These are phyloP conservation scores for Psilopogon haemacephalus DNA, from an alignment of 2,113 vertebrate species.

Conservation along the genomic window DNA sequence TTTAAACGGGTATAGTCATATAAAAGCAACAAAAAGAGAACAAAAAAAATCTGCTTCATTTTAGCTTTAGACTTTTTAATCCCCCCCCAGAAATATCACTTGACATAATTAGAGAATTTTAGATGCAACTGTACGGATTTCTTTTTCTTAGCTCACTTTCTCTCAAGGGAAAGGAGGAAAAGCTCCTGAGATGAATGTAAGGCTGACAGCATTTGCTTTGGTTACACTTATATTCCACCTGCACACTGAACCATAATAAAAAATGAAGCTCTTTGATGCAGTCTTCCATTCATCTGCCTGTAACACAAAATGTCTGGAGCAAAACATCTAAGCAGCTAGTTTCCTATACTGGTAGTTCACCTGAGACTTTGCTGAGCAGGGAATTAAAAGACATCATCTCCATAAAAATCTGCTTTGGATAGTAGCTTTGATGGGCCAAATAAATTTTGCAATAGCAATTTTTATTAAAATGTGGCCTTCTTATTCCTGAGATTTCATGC, in stretches of 20 bases:
- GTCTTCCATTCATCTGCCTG: slow-evolving; percentile 59
- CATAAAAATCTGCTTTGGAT: slow-evolving; percentile 42
- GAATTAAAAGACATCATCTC: slow-evolving; percentile 55
- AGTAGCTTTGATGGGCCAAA: slow-evolving; percentile 24
- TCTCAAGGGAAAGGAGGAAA: slow-evolving; percentile 52
- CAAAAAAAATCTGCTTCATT: neutral
- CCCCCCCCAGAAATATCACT: slow-evolving; percentile 18
- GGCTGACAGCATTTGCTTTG: slow-evolving; percentile 61
- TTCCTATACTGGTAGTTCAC: slow-evolving; percentile 26
- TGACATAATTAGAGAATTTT: slow-evolving; percentile 47
- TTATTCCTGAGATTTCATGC: neutral
- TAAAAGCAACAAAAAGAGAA: neutral
- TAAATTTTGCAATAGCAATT: slow-evolving; percentile 39
- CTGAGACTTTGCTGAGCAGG: slow-evolving; percentile 34
- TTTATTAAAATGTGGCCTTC: neutral
- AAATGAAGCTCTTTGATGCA: slow-evolving; percentile 54
- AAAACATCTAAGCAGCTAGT: slow-evolving; percentile 53
- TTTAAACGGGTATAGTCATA: neutral
- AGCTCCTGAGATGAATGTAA: slow-evolving; percentile 41
- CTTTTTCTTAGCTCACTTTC: slow-evolving; percentile 2
- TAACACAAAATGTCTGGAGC: slow-evolving; percentile 56
- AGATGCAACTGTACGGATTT: neutral
- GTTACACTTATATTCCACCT: slow-evolving; percentile 56
- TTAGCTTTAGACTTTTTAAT: neutral
- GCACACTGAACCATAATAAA: slow-evolving; percentile 43